These are phyloP conservation scores for Tapirus indicus DNA, from an alignment of 2,797 vertebrate species.

Conservation along the genomic window DNA sequence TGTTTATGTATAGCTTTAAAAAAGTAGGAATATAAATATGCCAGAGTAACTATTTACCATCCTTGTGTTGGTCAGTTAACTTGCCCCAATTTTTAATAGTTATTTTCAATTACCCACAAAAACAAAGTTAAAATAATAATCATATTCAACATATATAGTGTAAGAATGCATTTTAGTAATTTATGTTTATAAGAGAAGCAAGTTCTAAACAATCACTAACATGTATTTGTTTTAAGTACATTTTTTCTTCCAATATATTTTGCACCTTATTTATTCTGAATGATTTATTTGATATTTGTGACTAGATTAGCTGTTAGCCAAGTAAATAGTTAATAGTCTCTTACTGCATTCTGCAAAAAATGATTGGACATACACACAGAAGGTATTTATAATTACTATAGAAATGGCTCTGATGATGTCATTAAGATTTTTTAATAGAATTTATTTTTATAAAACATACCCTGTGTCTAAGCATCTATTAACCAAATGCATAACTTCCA, in stretches of 20 bases:
- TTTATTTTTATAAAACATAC: conserved; percentile 40
- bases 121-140: conserved; percentile 62
- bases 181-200: conserved; percentile 17
- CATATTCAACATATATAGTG: neutral
- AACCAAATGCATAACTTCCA: neutral
- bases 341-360: neutral
- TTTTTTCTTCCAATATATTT: conserved; percentile 52
- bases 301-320: conserved; percentile 21
- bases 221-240: conserved; percentile 40
- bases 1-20: neutral
- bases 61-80: conserved; percentile 20
- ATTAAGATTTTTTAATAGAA: conserved; percentile 36
- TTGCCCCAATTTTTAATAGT: neutral
- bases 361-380: neutral
- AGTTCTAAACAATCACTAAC: conserved; percentile 37
- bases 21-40: conserved; percentile 25
- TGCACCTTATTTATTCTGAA: conserved; percentile 40
- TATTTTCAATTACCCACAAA: conserved; percentile 1
- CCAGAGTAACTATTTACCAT: neutral
- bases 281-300: conserved; percentile 53
- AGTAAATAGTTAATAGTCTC: conserved; percentile 35
- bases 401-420: conserved; percentile 21
- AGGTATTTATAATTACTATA: conserved; percentile 30
- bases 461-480: neutral
- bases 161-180: conserved; percentile 48